Evolutionary conservation across 2,888 invertebrate species (phyloP).

Genomic region (Drosophila neoperkinsi): DNA sequence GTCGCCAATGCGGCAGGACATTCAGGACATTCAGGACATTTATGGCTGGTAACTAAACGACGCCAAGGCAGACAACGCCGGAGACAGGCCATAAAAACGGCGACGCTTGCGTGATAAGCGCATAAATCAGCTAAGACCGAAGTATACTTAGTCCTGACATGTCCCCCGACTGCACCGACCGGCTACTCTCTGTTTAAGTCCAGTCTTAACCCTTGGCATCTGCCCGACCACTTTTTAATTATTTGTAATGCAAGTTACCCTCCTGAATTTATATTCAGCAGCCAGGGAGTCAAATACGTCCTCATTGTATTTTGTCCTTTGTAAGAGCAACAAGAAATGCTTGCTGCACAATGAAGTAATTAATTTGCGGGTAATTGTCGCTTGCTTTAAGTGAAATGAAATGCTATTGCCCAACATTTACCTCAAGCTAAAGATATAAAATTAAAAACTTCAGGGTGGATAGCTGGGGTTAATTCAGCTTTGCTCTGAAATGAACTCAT

Average conservation of each 20-base stretch:
- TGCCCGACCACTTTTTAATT: conserved; percentile 49
- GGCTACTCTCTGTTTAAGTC: conserved; percentile 17
- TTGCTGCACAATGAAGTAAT: conserved; percentile 44
- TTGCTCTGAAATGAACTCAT: neutral
- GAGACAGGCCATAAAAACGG: conserved; percentile 70
- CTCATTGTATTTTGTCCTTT: conserved; percentile 21
- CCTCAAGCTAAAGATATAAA: neutral
- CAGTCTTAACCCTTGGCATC: conserved; percentile 35
- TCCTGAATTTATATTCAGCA: conserved; percentile 6
- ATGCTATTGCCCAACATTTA: conserved; percentile 24
- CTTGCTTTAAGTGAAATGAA: conserved; percentile 41
- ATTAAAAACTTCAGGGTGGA: no score
- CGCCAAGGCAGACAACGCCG: conserved; percentile 59
- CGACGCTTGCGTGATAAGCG: conserved; percentile 77
- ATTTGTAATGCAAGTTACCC: conserved; percentile 40
- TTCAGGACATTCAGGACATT: conserved; percentile 70
- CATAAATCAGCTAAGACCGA: conserved; percentile 67
- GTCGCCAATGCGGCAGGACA: conserved; percentile 63
- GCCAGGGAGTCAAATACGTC: neutral
- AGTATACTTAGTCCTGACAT: conserved; percentile 21
- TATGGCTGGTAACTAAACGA: conserved; percentile 72
- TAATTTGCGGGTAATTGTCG: conserved; percentile 49
- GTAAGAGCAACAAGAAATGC: conserved; percentile 1
- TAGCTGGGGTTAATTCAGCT: neutral
- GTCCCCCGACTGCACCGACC: neutral